A percentile compares a stretch with the other conserved stretches of the same genome.
These are phyloP conservation scores for Eurosta solidaginis DNA, from an alignment of 1,140 invertebrate genomes.

Conservation along the genomic window DNA sequence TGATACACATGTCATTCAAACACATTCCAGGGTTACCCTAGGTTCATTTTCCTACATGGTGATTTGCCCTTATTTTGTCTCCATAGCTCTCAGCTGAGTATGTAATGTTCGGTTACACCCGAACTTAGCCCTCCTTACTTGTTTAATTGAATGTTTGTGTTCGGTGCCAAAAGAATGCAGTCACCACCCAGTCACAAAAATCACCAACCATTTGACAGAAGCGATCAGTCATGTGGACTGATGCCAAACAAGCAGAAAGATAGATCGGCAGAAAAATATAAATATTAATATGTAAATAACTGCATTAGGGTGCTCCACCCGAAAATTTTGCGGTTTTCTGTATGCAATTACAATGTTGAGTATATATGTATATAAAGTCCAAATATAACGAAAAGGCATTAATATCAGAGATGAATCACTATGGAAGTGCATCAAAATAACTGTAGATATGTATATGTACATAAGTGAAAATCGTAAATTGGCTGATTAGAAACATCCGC, in stretches of 20 bases:
- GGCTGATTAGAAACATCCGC: no score
- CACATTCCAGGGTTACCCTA: no score
- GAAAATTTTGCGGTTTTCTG: not conserved
- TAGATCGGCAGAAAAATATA: not conserved
- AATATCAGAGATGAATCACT: no score
- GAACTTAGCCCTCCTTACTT: not conserved
- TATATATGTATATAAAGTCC: no score
- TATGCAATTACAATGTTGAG: not conserved
- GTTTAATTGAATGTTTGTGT: not conserved
- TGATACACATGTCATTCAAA: no score
- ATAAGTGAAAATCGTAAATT: no score
- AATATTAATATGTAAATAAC: not conserved
- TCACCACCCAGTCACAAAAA: slow-evolving; percentile 1
- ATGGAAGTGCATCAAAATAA: no score
- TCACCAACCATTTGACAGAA: slow-evolving; percentile 19
- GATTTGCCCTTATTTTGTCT: no score
- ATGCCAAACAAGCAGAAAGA: not conserved
- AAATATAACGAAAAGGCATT: no score
- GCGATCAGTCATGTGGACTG: slow-evolving; percentile 1
- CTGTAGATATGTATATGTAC: no score
- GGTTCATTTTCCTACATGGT: no score
- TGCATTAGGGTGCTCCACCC: not conserved
- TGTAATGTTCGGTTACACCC: not conserved
- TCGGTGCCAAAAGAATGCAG: not conserved
- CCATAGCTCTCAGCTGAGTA: not conserved